Evolutionary conservation across 30 jellyfish, hydroid and myxozoan genomes (phyloP).

Genomic region (Sanderia malayensis): DNA sequence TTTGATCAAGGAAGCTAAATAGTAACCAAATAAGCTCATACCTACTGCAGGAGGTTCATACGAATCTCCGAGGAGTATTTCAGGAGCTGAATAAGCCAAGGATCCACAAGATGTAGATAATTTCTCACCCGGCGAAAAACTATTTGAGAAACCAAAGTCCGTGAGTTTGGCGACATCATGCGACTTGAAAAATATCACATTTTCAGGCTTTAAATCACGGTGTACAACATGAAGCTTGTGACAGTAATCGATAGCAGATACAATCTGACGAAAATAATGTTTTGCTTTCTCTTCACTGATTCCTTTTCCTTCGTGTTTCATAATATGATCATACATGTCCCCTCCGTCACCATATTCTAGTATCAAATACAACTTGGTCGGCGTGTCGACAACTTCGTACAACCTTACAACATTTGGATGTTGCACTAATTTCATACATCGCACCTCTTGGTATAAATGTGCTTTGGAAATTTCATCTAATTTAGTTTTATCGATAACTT

Average conservation of each 20-base stretch:
- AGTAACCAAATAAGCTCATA: constrained; percentile 37
- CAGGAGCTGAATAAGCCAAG: constrained; percentile 99
- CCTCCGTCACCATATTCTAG: constrained; percentile 99
- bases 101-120: constrained; percentile 95
- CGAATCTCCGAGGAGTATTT: constrained; percentile 91
- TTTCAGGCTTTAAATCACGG: constrained; percentile 98
- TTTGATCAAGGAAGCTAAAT: no score
- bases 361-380: constrained; percentile 85
- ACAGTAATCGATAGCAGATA: constrained; percentile 94
- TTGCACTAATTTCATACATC: constrained; percentile 92
- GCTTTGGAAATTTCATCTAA: constrained; percentile 88
- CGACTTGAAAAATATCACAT: constrained; percentile 87
- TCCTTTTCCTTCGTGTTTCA: constrained; percentile 87
- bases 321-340: constrained; percentile 95
- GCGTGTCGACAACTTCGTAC: constrained; percentile 93
- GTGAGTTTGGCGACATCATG: constrained; percentile 89
- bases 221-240: constrained; percentile 98
- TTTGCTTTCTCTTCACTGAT: constrained; percentile 93
- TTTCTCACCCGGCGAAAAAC: constrained; percentile 90
- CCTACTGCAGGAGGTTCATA: constrained; percentile 99
- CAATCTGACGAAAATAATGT: constrained; percentile 90
- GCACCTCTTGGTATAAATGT: constrained; percentile 90
- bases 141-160: constrained; percentile 96
- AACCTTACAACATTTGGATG: constrained; percentile 96
- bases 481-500: constrained; percentile 93